Evolutionary conservation across 2,113 vertebrate species (phyloP).

Genomic region (Pteronura brasiliensis): DNA sequence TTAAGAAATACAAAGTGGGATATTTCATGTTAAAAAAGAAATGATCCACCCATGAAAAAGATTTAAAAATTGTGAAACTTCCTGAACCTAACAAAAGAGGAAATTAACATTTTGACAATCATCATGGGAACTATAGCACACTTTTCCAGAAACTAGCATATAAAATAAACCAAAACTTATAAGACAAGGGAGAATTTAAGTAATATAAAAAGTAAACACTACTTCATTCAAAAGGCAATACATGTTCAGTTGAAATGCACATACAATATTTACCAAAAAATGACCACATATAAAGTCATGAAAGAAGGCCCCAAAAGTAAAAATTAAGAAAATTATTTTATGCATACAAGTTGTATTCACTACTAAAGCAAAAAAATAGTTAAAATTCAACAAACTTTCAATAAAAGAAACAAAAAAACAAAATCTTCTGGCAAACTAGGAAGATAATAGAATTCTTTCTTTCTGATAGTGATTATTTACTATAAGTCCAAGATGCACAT

Average conservation of each 20-base stretch:
- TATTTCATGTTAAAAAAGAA: not conserved
- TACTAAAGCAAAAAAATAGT: not conserved
- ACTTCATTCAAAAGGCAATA: not conserved
- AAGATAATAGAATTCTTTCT: not conserved
- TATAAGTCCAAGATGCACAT: not conserved
- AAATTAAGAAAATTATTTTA: not conserved
- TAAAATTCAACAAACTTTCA: not conserved
- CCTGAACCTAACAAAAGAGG: not conserved
- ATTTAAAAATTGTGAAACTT: not conserved
- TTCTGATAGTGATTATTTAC: not conserved
- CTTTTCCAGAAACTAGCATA: not conserved
- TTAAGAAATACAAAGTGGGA: not conserved
- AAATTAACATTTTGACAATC: not conserved
- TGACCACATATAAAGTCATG: not conserved
- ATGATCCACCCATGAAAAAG: not conserved
- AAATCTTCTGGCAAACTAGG: not conserved
- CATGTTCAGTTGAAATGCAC: not conserved
- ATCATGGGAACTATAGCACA: not conserved
- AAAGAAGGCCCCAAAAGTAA: not conserved
- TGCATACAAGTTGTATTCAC: not conserved
- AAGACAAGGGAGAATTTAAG: not conserved
- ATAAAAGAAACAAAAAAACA: conserved; percentile 1
- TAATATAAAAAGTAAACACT: not conserved
- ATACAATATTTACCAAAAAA: not conserved
- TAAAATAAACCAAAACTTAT: not conserved